phyloP scores from a whole-genome alignment of 2,113 vertebrate species.

The Tretioscincus oriximinensis region DNA sequence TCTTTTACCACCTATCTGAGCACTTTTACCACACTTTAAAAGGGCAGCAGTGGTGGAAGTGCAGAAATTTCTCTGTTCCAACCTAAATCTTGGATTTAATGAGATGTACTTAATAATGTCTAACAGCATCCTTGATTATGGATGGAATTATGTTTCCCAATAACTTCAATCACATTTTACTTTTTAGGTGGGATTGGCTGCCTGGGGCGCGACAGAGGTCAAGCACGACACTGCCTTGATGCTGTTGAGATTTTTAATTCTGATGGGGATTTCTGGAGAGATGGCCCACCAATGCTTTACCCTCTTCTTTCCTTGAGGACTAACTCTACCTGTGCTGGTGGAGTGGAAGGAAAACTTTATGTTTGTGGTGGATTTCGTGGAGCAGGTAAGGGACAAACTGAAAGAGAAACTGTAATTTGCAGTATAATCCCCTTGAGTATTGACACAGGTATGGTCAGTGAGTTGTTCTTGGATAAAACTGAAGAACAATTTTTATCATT shows the following conservation, averaged over 20 bases:
- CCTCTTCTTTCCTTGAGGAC: constrained; percentile 86
- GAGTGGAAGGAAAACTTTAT: constrained; percentile 89
- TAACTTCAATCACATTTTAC: neutral
- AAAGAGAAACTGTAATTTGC: neutral
- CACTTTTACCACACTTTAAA: no score
- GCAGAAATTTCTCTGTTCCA: no score
- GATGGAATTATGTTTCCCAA: neutral
- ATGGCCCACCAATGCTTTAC: constrained; percentile 85
- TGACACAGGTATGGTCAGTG: constrained; percentile 39
- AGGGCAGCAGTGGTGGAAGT: no score
- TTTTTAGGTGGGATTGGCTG: constrained; percentile 92
- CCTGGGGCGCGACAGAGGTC: constrained; percentile 85
- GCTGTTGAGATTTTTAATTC: constrained; percentile 92
- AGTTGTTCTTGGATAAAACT: constrained; percentile 18
- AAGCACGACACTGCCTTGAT: constrained; percentile 89
- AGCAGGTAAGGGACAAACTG: constrained; percentile 80
- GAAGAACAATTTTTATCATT: neutral
- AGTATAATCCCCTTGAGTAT: neutral
- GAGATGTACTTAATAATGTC: neutral
- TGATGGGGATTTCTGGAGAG: constrained; percentile 89
- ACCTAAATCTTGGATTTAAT: no score
- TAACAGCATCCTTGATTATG: neutral
- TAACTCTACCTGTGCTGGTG: constrained; percentile 83
- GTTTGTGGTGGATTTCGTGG: constrained; percentile 93
- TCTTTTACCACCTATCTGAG: no score